Conservation (phyloP, 1,140 invertebrate genomes). For the Vanessa tameamea region DNA sequence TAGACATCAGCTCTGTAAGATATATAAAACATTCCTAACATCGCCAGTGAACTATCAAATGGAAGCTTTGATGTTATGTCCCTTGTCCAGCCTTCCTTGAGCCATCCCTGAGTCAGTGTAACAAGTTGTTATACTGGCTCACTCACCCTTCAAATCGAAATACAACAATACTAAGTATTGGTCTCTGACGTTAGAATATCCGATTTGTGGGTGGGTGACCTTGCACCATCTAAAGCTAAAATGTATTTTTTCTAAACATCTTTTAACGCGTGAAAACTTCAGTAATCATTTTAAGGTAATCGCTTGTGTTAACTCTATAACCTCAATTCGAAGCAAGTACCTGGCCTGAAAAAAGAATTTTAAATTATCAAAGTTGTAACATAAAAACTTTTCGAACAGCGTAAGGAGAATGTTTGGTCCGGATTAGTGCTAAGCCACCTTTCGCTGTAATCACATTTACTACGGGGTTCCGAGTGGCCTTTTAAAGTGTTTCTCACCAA, state of each 20-base stretch:
- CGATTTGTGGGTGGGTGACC: too few species aligned
- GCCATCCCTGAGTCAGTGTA: too few species aligned
- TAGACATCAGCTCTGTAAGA: too few species aligned
- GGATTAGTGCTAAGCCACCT: slow-evolving; percentile 4
- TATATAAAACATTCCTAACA: too few species aligned
- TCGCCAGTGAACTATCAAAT: too few species aligned
- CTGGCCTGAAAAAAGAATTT: slow-evolving; percentile 7
- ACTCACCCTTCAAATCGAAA: too few species aligned
- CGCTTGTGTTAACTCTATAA: neutral
- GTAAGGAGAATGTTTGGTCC: slow-evolving; percentile 2
- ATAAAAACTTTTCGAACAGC: slow-evolving; percentile 3
- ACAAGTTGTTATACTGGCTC: too few species aligned
- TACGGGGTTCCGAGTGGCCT: neutral
- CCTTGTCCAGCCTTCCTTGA: too few species aligned
- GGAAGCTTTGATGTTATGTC: too few species aligned
- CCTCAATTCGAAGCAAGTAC: neutral
- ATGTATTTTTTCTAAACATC: neutral
- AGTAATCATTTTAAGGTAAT: slow-evolving; percentile 1
- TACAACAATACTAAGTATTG: too few species aligned
- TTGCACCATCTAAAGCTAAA: too few species aligned
- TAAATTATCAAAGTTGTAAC: slow-evolving; percentile 10
- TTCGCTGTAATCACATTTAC: slow-evolving; percentile 1
- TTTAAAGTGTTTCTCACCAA: slow-evolving; percentile 1
- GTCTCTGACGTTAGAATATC: too few species aligned
- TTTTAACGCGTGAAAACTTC: neutral